phyloP scores from a whole-genome alignment of 2,113 vertebrate genomes.

The Engystomops pustulosus region DNA sequence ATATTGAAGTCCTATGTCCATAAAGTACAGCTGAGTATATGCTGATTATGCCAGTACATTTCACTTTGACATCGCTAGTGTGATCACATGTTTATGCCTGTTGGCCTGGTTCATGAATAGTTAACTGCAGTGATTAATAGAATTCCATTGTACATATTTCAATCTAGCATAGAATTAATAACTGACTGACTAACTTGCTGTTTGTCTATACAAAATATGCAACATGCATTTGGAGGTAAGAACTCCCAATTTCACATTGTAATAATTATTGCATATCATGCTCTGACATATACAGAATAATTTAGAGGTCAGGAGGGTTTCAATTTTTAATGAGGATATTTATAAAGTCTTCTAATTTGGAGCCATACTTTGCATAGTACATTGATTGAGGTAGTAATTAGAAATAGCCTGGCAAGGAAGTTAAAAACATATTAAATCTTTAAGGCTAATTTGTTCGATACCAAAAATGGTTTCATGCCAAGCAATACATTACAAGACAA shows the following conservation, averaged over 20 bases:
- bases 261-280: background rate
- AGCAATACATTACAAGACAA: background rate
- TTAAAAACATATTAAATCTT: slow-evolving; percentile 34
- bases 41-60: too few relatives aligned
- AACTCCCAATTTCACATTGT: background rate
- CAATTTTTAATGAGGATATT: slow-evolving; percentile 45
- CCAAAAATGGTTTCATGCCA: slow-evolving; percentile 24
- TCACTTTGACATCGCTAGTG: too few relatives aligned
- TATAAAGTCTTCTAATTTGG: slow-evolving; percentile 42
- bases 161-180: too few relatives aligned
- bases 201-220: background rate
- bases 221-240: background rate
- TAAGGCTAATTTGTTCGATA: slow-evolving; percentile 40
- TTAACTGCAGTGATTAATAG: too few relatives aligned
- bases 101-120: too few relatives aligned
- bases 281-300: slow-evolving; percentile 13
- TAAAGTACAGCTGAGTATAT: too few relatives aligned
- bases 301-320: slow-evolving; percentile 36
- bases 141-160: too few relatives aligned
- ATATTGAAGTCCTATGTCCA: too few relatives aligned
- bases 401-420: slow-evolving; percentile 46
- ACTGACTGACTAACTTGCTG: too few relatives aligned
- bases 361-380: slow-evolving; percentile 15
- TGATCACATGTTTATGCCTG: too few relatives aligned
- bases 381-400: slow-evolving; percentile 48